phyloP scores from a whole-genome alignment of 2,113 vertebrate species.

The Phocoena phocoena region DNA sequence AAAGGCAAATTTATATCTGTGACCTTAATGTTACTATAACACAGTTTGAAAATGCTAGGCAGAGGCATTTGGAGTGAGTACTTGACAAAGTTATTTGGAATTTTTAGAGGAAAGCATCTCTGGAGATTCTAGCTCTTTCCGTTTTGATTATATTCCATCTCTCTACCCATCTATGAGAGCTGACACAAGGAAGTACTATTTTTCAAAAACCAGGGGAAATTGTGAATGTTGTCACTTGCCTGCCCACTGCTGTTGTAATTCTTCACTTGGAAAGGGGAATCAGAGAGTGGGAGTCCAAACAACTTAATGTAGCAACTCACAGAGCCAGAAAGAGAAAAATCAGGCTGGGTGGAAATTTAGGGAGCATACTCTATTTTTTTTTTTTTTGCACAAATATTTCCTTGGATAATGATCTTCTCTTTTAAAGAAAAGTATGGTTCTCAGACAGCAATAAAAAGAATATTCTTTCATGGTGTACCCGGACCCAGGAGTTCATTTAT shows the following conservation, averaged over 20 bases:
- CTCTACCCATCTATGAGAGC: not conserved
- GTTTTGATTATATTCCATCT: constrained; percentile 38
- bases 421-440: constrained; percentile 9
- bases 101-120: constrained; percentile 37
- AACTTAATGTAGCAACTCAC: constrained; percentile 17
- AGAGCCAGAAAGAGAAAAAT: constrained; percentile 34
- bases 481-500: constrained; percentile 37
- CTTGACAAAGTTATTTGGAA: constrained; percentile 42
- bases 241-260: constrained; percentile 30
- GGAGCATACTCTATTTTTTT: not conserved
- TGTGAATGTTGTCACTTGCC: constrained; percentile 4
- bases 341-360: not conserved
- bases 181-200: not conserved
- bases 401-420: constrained; percentile 25
- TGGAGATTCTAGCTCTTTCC: constrained; percentile 40
- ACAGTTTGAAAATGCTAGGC: constrained; percentile 22
- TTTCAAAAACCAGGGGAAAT: not conserved
- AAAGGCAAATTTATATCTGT: constrained; percentile 37
- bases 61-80: constrained; percentile 15
- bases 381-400: constrained; percentile 33
- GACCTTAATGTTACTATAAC: constrained; percentile 43
- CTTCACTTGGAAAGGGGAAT: constrained; percentile 46
- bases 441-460: not conserved
- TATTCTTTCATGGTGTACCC: constrained; percentile 31
- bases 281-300: not conserved